Percentiles rank a stretch among this genome's conserved stretches.
Conservation (phyloP, 2,888 invertebrate genomes). For the Polymixis flavicincta region DNA sequence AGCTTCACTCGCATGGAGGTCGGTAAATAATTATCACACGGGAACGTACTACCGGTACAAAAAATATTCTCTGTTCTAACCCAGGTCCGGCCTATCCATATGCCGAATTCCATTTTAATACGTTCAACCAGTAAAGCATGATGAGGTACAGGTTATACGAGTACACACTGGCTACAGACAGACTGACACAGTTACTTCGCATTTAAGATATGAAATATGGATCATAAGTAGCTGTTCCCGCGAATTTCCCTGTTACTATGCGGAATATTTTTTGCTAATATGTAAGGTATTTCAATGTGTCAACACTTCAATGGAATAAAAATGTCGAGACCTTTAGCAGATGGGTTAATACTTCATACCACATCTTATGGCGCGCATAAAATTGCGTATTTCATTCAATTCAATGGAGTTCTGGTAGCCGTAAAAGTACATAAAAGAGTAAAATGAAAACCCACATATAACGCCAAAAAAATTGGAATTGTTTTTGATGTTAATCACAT, state of each 20-base stretch:
- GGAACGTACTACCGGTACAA: no score
- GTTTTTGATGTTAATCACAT: constrained; percentile 7
- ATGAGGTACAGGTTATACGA: no score
- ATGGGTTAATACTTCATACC: constrained; percentile 9
- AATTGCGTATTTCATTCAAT: not conserved
- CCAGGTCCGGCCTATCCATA: no score
- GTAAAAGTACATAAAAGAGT: constrained; percentile 9
- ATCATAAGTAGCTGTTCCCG: not conserved
- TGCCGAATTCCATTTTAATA: no score
- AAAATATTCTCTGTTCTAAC: no score
- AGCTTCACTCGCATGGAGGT: no score
- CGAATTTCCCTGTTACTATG: not conserved
- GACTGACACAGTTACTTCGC: not conserved
- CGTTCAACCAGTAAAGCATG: no score
- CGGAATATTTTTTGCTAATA: not conserved
- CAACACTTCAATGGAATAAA: not conserved
- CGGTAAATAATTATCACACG: no score
- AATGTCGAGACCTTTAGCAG: not conserved
- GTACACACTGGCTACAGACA: not conserved
- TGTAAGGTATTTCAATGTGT: not conserved
- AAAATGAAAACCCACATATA: constrained; percentile 8
- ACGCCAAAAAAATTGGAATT: not conserved
- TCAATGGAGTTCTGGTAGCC: not conserved
- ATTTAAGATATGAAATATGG: not conserved
- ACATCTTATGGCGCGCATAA: constrained; percentile 11